Conservation (phyloP, 92 coral and sea anemone genomes). For the Chrysogorgia sp. region DNA sequence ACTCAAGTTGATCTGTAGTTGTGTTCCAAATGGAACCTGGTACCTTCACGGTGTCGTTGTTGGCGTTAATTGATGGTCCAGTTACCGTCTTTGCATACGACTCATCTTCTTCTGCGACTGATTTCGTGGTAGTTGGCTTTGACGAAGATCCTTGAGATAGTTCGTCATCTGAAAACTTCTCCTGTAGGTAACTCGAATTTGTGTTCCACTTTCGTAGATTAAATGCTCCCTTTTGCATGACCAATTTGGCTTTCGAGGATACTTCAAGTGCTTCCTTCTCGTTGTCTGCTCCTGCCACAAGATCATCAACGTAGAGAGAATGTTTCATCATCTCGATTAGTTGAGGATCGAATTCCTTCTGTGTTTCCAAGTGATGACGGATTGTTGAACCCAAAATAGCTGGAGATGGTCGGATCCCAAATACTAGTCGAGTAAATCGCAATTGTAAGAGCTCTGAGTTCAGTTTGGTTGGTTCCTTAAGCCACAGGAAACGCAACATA, state of each 20-base stretch:
- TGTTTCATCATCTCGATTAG: slow-evolving; percentile 35
- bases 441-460: slow-evolving; percentile 46
- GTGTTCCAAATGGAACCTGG: slow-evolving; percentile 62
- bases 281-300: slow-evolving; percentile 40
- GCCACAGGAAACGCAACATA: slow-evolving; percentile 60
- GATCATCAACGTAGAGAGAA: slow-evolving; percentile 44
- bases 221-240: slow-evolving; percentile 10
- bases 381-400: slow-evolving; percentile 52
- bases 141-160: slow-evolving; percentile 12
- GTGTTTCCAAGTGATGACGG: slow-evolving; percentile 43
- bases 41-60: slow-evolving; percentile 45
- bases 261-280: slow-evolving; percentile 15
- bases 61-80: slow-evolving; percentile 24
- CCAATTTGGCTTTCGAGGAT: neutral
- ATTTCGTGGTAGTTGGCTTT: slow-evolving; percentile 26
- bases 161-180: slow-evolving; percentile 34
- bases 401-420: slow-evolving; percentile 60
- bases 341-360: slow-evolving; percentile 27
- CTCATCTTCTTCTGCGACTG: slow-evolving; percentile 27
- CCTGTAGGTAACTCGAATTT: slow-evolving; percentile 10
- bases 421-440: slow-evolving; percentile 47
- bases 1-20: slow-evolving; percentile 43
- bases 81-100: slow-evolving; percentile 50
- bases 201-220: slow-evolving; percentile 28
- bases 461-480: slow-evolving; percentile 44